phyloP scores from a whole-genome alignment of 23 tunicate genomes.

The Botrylloides violaceus region DNA sequence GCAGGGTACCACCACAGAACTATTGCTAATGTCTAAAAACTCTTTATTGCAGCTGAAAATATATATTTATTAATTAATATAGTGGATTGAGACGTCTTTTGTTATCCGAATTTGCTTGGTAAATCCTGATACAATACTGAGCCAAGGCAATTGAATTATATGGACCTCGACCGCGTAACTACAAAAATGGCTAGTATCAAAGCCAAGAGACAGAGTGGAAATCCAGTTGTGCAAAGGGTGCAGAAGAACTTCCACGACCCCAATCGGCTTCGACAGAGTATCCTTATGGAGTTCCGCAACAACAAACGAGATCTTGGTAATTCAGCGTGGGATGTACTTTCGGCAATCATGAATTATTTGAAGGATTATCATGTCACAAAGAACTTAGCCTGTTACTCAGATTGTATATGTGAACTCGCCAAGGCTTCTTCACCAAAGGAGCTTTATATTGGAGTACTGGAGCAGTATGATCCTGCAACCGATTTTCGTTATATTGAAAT shows the following conservation, averaged over 20 bases:
- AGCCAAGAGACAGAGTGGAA: background rate
- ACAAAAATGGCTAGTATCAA: background rate
- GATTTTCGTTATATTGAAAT: constrained; percentile 38
- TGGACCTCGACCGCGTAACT: too few relatives aligned
- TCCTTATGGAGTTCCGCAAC: background rate
- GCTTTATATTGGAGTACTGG: constrained; percentile 44
- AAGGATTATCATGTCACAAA: constrained; percentile 35
- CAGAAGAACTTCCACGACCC: background rate
- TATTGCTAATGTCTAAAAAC: too few relatives aligned
- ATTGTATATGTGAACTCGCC: constrained; percentile 31
- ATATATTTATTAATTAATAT: too few relatives aligned
- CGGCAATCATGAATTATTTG: constrained; percentile 27
- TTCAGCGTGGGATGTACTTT: constrained; percentile 48
- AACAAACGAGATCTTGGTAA: background rate
- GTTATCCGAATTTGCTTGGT: too few relatives aligned
- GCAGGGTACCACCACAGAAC: too few relatives aligned
- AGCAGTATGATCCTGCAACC: constrained; percentile 73
- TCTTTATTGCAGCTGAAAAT: too few relatives aligned
- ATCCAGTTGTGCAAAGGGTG: background rate
- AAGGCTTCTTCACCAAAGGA: constrained; percentile 38
- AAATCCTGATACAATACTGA: too few relatives aligned
- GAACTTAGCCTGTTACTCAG: constrained; percentile 18
- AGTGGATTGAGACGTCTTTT: too few relatives aligned
- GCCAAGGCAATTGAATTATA: too few relatives aligned
- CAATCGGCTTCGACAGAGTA: background rate